A percentile compares a stretch with the other conserved stretches of the same genome.
Evolutionary conservation across 1,140 invertebrate genomes (phyloP).

Genomic region (Apis florea): DNA sequence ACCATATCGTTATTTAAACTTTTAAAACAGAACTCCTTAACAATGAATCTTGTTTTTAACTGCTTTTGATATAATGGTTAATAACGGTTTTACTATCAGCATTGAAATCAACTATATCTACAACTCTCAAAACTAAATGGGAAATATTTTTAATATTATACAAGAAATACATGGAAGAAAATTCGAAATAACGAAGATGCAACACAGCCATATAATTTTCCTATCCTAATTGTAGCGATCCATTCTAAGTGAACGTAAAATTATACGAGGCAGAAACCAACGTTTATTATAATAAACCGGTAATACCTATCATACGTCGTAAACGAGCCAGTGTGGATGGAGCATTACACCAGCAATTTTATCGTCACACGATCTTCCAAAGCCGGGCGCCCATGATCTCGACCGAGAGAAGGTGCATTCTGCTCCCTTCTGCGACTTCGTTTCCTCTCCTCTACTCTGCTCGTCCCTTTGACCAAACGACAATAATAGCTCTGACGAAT

Average conservation of each 20-base stretch:
- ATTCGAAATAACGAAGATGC: neutral
- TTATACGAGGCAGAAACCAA: constrained; percentile 2
- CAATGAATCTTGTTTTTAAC: too few relatives aligned
- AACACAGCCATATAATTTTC: neutral
- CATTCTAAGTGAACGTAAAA: neutral
- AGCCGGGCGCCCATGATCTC: constrained; percentile 23
- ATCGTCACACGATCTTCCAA: constrained; percentile 26
- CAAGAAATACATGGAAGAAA: neutral
- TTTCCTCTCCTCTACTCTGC: neutral
- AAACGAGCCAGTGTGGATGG: neutral
- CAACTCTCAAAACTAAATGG: neutral
- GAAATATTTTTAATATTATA: neutral
- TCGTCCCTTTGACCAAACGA: neutral
- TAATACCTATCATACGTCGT: neutral
- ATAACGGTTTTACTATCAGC: too few relatives aligned
- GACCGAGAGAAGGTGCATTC: constrained; percentile 51
- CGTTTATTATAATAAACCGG: constrained; percentile 1
- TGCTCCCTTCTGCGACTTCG: constrained; percentile 47
- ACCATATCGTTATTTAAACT: too few relatives aligned
- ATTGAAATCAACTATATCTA: neutral
- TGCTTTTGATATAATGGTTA: too few relatives aligned
- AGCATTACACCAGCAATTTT: constrained; percentile 8
- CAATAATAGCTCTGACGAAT: neutral
- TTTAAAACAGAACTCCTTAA: too few relatives aligned
- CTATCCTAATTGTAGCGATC: neutral